phyloP scores from a whole-genome alignment of 2,888 invertebrate genomes.

The Drosophila fungiperda region DNA sequence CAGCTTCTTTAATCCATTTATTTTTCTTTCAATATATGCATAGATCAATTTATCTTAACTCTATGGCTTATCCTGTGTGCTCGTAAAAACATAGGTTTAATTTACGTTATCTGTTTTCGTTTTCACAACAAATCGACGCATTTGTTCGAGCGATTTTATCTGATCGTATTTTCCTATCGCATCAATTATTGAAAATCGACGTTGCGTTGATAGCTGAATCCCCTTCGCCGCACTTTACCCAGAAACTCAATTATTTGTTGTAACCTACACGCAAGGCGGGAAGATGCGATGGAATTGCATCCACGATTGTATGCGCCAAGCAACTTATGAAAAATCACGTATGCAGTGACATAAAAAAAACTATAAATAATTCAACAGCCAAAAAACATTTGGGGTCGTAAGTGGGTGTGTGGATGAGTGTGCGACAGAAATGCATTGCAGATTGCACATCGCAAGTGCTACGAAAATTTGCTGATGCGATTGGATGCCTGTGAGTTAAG shows the following conservation, averaged over 20 bases:
- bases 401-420: constrained; percentile 14
- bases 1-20: background rate
- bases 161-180: constrained; percentile 13
- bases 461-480: constrained; percentile 11
- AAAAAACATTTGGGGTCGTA: constrained; percentile 54
- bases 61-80: constrained; percentile 16
- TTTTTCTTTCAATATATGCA: background rate
- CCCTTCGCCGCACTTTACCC: background rate
- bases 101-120: constrained; percentile 44
- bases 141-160: constrained; percentile 49
- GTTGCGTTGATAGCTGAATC: constrained; percentile 3
- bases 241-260: constrained; percentile 30
- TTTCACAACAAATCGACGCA: constrained; percentile 20
- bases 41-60: background rate
- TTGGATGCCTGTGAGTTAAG: constrained; percentile 15
- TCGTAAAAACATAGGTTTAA: constrained; percentile 21
- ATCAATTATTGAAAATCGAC: constrained; percentile 60
- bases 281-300: background rate
- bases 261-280: background rate
- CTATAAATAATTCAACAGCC: constrained; percentile 68
- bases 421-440: constrained; percentile 31
- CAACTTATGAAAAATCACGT: constrained; percentile 73
- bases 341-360: constrained; percentile 57
- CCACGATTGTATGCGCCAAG: constrained; percentile 17
- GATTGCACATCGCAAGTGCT: constrained; percentile 16